phyloP scores from a whole-genome alignment of 2,113 vertebrate genomes.

The Vulpes ferrilata region DNA sequence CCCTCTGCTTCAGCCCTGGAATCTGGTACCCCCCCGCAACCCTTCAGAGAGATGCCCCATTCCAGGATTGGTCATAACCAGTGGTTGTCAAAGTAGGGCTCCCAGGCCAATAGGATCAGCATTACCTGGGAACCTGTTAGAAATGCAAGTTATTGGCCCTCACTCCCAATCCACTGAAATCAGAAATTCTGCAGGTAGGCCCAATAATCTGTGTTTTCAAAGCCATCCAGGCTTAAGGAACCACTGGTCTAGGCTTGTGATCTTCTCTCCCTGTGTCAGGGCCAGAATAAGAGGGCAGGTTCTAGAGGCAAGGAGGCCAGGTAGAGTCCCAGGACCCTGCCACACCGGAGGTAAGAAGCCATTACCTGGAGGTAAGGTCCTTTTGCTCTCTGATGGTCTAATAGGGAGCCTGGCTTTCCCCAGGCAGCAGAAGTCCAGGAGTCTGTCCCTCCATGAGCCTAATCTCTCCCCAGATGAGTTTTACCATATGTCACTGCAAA shows the following conservation, averaged over 20 bases:
- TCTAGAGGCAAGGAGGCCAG: background rate
- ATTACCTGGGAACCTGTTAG: background rate
- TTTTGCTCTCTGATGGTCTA: background rate
- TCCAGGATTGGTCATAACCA: background rate
- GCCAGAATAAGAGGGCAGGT: background rate
- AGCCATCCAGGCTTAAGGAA: slow-evolving; percentile 4
- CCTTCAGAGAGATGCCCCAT: background rate
- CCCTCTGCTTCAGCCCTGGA: background rate
- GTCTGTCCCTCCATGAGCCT: background rate
- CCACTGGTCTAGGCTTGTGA: background rate
- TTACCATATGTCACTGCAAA: slow-evolving; percentile 48
- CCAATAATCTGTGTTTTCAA: background rate
- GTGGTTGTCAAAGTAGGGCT: background rate
- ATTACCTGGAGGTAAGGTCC: background rate
- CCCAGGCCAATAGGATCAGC: background rate
- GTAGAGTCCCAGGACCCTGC: background rate
- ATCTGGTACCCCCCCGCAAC: too few relatives aligned
- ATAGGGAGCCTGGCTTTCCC: background rate
- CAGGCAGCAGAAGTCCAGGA: background rate
- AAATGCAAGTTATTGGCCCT: background rate
- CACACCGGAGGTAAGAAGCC: background rate
- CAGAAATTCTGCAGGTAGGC: background rate
- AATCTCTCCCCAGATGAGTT: background rate
- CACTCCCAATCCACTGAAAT: background rate
- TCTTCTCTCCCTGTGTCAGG: background rate